Percentiles rank a stretch among this genome's conserved stretches.
Evolutionary conservation across 2,113 vertebrate species (phyloP).

Genomic region (Tyrannus savana): DNA sequence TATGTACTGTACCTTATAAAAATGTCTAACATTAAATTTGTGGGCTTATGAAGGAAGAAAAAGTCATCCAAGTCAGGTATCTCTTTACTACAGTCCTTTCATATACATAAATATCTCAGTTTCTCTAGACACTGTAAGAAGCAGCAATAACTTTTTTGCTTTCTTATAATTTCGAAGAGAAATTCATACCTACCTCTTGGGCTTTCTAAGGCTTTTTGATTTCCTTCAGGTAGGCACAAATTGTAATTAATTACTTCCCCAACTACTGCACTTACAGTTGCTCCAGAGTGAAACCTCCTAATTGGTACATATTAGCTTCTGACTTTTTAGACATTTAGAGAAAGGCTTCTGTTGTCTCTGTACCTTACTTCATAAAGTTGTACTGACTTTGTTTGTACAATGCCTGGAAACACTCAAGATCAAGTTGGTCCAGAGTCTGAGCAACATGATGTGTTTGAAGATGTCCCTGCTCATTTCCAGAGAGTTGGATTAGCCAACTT

Average conservation of each 20-base stretch:
- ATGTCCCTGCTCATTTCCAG: background rate
- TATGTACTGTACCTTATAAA: background rate
- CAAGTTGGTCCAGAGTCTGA: background rate
- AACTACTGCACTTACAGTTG: background rate
- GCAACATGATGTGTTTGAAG: background rate
- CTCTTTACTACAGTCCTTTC: background rate
- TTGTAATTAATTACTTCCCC: background rate
- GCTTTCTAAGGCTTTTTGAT: background rate
- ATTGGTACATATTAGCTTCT: background rate
- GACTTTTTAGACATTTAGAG: background rate
- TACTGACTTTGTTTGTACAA: background rate
- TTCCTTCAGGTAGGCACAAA: background rate
- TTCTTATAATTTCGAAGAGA: background rate
- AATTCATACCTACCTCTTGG: background rate
- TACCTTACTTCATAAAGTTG: background rate
- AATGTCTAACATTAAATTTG: background rate
- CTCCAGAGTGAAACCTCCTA: background rate
- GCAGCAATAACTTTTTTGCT: background rate
- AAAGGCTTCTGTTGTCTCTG: background rate
- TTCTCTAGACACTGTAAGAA: background rate
- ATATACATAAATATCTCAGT: background rate
- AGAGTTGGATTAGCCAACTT: accelerated
- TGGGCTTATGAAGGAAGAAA: background rate
- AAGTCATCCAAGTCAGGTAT: background rate
- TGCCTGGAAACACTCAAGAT: background rate